Evolutionary conservation across 2,888 invertebrate species (phyloP).

Genomic region (Pecten maximus): DNA sequence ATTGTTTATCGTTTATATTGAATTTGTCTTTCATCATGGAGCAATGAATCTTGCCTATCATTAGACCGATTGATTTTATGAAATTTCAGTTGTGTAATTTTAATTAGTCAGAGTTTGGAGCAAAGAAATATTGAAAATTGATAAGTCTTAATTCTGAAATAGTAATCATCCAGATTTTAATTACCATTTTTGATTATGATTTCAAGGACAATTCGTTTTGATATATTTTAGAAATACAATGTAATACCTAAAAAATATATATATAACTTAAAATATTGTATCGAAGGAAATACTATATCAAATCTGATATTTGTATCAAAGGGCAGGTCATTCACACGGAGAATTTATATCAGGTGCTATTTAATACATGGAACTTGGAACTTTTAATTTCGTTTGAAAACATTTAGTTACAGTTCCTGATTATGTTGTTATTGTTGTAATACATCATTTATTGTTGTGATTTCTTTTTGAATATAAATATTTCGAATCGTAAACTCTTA

Average conservation of each 20-base stretch:
- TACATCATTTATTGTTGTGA: slow-evolving; percentile 30
- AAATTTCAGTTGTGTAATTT: background rate
- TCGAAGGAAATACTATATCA: background rate
- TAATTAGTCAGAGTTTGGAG: background rate
- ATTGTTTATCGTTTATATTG: slow-evolving; percentile 2
- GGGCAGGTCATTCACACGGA: background rate
- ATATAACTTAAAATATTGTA: background rate
- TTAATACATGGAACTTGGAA: background rate
- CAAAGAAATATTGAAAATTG: background rate
- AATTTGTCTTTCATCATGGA: background rate
- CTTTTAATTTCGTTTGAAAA: background rate
- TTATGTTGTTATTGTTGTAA: slow-evolving; percentile 11
- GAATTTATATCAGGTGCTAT: slow-evolving; percentile 1
- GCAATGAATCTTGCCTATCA: background rate
- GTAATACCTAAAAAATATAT: no score
- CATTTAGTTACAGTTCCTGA: slow-evolving; percentile 8
- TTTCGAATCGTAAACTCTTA: background rate
- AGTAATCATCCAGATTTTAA: background rate
- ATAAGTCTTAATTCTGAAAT: background rate
- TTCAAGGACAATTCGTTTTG: no score
- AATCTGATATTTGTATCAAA: background rate
- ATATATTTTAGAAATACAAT: no score
- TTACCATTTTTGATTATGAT: no score
- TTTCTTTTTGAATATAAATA: slow-evolving; percentile 21
- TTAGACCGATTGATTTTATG: background rate